These are phyloP conservation scores for Spilarctia lutea DNA, from an alignment of 2,888 invertebrate species.

Conservation along the genomic window DNA sequence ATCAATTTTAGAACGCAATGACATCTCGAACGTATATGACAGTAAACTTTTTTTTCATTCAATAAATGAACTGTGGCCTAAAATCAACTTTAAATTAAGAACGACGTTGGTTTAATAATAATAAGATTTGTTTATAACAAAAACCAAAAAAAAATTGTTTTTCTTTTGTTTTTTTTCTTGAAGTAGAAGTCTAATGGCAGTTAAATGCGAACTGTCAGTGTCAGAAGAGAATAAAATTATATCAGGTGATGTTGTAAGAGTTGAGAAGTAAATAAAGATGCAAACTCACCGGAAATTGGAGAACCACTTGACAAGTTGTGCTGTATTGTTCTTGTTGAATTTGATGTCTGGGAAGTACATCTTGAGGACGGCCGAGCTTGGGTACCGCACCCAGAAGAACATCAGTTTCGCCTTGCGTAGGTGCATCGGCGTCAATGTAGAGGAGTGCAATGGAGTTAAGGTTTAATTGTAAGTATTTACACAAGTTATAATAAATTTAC, in stretches of 20 bases:
- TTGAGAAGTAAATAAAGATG: conserved; percentile 18
- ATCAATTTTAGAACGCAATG: not conserved
- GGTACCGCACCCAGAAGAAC: conserved; percentile 99
- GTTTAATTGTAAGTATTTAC: conserved; percentile 59
- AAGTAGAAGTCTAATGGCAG: not conserved
- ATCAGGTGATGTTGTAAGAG: conserved; percentile 17
- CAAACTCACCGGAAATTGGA: conserved; percentile 98
- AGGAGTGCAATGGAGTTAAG: conserved; percentile 96
- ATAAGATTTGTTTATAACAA: not conserved
- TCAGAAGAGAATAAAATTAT: not conserved
- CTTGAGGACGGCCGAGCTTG: conserved; percentile 99
- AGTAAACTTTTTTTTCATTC: too few species aligned
- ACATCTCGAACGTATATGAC: not conserved
- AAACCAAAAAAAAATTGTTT: not conserved
- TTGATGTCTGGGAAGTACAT: conserved; percentile 99
- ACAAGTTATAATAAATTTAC: conserved; percentile 1
- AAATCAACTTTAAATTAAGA: not conserved
- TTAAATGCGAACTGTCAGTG: not conserved
- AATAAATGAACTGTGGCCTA: too few species aligned
- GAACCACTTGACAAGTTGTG: conserved; percentile 99
- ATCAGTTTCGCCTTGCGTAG: conserved; percentile 99
- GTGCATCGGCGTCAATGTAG: conserved; percentile 99
- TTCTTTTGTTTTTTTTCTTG: not conserved
- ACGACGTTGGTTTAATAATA: not conserved
- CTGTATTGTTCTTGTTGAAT: conserved; percentile 99